phyloP scores from a whole-genome alignment of 92 coral and sea anemone species.

The Montipora capitata region DNA sequence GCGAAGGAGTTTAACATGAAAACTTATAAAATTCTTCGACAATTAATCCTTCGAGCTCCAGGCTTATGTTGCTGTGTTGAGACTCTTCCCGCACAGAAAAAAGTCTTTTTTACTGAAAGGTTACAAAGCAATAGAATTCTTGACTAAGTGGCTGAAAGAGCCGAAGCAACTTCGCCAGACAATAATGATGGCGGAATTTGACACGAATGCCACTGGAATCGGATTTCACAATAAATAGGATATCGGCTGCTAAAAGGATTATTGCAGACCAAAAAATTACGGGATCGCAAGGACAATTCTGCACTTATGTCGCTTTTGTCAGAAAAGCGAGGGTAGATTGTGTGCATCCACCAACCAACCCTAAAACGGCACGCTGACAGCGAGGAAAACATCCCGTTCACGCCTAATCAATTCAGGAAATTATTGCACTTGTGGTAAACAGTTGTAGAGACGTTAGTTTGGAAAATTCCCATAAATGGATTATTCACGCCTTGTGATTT shows the following conservation, averaged over 20 bases:
- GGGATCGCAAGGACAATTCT: background rate
- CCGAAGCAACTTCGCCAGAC: too few species aligned
- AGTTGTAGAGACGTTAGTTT: background rate
- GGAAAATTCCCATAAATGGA: background rate
- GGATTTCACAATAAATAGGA: conserved; percentile 9
- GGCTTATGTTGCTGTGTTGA: background rate
- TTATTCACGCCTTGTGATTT: background rate
- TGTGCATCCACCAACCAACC: too few species aligned
- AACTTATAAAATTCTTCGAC: too few species aligned
- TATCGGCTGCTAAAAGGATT: conserved; percentile 21
- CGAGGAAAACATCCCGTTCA: background rate
- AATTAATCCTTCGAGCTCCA: background rate
- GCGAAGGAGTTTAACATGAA: too few species aligned
- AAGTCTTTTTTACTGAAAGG: background rate
- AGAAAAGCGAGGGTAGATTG: too few species aligned
- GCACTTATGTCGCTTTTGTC: too few species aligned
- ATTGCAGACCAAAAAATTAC: background rate
- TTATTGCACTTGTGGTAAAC: background rate
- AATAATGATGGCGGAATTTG: background rate
- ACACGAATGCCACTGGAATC: background rate
- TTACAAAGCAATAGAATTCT: too few species aligned
- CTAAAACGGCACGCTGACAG: too few species aligned
- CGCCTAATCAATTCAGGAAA: conserved; percentile 20
- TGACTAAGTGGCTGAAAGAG: background rate
- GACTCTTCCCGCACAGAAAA: background rate